Conservation (phyloP, 2,888 invertebrate genomes). For the Macrosoma leucophasiata region DNA sequence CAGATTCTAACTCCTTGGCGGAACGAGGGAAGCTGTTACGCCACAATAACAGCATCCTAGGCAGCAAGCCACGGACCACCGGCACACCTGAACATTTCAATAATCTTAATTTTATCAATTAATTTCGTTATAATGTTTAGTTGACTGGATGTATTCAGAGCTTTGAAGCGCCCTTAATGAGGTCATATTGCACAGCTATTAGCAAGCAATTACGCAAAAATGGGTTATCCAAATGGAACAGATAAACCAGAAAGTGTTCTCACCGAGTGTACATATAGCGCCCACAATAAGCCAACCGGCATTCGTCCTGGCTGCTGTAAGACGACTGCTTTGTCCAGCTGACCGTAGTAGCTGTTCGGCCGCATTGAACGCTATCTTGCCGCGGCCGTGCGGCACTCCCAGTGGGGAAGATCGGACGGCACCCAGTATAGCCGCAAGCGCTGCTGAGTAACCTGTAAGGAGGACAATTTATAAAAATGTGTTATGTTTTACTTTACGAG, state of each 20-base stretch:
- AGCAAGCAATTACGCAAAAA: too few species aligned
- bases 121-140: too few species aligned
- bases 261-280: slow-evolving; percentile 95
- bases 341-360: slow-evolving; percentile 97
- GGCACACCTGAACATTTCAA: slow-evolving; percentile 79
- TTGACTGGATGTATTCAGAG: too few species aligned
- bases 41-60: slow-evolving; percentile 96
- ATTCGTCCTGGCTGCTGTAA: slow-evolving; percentile 95
- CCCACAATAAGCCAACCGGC: slow-evolving; percentile 99
- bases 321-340: slow-evolving; percentile 96
- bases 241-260: too few species aligned
- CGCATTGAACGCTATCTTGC: slow-evolving; percentile 97
- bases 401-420: slow-evolving; percentile 92
- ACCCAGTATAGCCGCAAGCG: slow-evolving; percentile 94
- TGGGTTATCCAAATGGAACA: too few species aligned
- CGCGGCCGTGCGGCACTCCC: slow-evolving; percentile 97
- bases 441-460: slow-evolving; percentile 88
- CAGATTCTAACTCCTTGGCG: slow-evolving; percentile 96
- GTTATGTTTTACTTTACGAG: too few species aligned
- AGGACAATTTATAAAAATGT: background rate
- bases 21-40: slow-evolving; percentile 98
- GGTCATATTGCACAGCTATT: too few species aligned
- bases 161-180: too few species aligned
- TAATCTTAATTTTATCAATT: too few species aligned
- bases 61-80: slow-evolving; percentile 93